Percentiles rank a stretch among this genome's conserved stretches.
These are phyloP conservation scores for Choristoneura rosaceana DNA, from an alignment of 2,888 invertebrate species.

Conservation along the genomic window DNA sequence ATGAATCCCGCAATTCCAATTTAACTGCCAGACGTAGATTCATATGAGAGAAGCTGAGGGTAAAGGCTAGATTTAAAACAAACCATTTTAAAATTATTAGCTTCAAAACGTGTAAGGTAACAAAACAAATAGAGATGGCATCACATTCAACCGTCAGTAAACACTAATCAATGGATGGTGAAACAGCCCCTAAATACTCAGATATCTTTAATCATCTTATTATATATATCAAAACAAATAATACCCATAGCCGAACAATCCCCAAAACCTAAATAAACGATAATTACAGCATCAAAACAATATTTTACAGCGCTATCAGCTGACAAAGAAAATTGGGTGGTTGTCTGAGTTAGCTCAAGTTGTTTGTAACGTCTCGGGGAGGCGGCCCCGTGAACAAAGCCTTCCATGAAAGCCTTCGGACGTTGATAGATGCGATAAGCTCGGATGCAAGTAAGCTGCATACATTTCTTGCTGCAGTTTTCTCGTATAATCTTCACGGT, in stretches of 20 bases:
- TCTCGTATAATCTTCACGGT: constrained; percentile 62
- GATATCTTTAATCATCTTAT: background rate
- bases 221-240: background rate
- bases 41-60: too few species aligned
- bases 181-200: too few species aligned
- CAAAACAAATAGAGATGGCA: too few species aligned
- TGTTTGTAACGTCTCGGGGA: constrained; percentile 72
- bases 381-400: constrained; percentile 75
- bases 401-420: constrained; percentile 82
- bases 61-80: too few species aligned
- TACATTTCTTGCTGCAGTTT: constrained; percentile 80
- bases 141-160: too few species aligned
- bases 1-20: too few species aligned
- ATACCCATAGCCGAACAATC: too few species aligned
- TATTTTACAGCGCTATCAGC: constrained; percentile 67
- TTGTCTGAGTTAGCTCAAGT: constrained; percentile 70
- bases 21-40: too few species aligned
- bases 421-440: constrained; percentile 84
- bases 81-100: too few species aligned
- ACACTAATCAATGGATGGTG: too few species aligned
- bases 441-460: constrained; percentile 84
- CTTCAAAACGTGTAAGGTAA: too few species aligned
- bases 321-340: constrained; percentile 75
- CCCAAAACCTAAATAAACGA: background rate
- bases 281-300: constrained; percentile 5